Percentiles rank a stretch among this genome's conserved stretches.
phyloP scores from a whole-genome alignment of 2,888 invertebrate genomes.

The Euspilapteryx auroguttella region DNA sequence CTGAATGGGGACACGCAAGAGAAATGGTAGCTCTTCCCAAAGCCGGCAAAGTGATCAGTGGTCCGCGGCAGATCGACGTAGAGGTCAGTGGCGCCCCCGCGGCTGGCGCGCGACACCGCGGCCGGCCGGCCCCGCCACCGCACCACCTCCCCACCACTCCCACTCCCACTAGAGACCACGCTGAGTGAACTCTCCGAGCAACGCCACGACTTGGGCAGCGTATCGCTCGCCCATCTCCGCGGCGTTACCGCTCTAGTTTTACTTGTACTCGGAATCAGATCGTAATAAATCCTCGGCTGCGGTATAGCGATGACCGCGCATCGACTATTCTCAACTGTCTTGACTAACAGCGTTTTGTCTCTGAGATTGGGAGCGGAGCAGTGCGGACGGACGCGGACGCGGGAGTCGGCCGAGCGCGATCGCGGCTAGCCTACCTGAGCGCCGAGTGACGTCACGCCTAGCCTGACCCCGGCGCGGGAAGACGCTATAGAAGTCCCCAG shows the following conservation, averaged over 20 bases:
- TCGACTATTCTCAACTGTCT: slow-evolving; percentile 39
- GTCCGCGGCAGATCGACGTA: slow-evolving; percentile 48
- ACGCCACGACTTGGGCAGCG: slow-evolving; percentile 44
- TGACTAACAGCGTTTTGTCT: slow-evolving; percentile 45
- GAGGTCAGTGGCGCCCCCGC: slow-evolving; percentile 41
- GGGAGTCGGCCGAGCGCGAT: slow-evolving; percentile 42
- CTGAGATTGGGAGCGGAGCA: slow-evolving; percentile 22
- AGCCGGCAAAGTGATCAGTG: slow-evolving; percentile 52
- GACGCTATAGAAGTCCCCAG: slow-evolving; percentile 66
- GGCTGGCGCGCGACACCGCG: slow-evolving; percentile 13
- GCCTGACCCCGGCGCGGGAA: slow-evolving; percentile 68
- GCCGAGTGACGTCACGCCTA: slow-evolving; percentile 71
- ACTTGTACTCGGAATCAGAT: slow-evolving; percentile 24
- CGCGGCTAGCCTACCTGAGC: slow-evolving; percentile 67
- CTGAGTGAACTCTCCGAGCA: slow-evolving; percentile 45
- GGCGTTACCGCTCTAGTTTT: slow-evolving; percentile 28
- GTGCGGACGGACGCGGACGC: slow-evolving; percentile 1
- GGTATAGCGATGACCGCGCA: slow-evolving; percentile 51
- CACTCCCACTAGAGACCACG: slow-evolving; percentile 18
- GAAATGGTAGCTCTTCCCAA: slow-evolving; percentile 57
- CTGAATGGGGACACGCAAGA: slow-evolving; percentile 57
- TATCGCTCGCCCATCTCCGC: slow-evolving; percentile 40
- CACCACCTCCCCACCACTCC: slow-evolving; percentile 16
- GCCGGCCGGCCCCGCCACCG: slow-evolving; percentile 15
- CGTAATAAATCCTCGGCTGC: slow-evolving; percentile 40